Base-by-base conservation (phyloP, 2,888 invertebrate species). In the Acrobasis consociella region DNA sequence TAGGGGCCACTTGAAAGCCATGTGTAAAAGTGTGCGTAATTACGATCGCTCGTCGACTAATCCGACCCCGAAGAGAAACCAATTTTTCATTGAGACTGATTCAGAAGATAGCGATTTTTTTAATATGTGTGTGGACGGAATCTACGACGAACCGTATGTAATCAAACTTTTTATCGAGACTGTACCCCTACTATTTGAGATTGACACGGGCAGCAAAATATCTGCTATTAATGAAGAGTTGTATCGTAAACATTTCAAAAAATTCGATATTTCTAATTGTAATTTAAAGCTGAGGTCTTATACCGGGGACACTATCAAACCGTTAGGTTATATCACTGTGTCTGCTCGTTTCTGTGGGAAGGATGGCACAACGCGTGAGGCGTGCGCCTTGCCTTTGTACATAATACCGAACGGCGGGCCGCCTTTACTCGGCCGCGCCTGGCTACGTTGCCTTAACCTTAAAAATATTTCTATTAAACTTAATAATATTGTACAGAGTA, bases 131-230 rank as follows among this genome's bases (percentile, higher is more conserved):
- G 49, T 49, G 13, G 49, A 49, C 7, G 49, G 49, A 15, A 13
- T 49, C 49, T 9, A 49, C 49, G 53, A 53, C 11, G 37, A 31
- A 13, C 53, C 53, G 31, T 53, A 53, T 53, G 13, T 53, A 31
- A 31, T 22, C 1, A 37, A 53, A 31, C 31, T 53, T 22, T 31
- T n/a, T n/a, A 31, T 53, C 10, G 13, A 53, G 8, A 31, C 8
- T 31, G 37, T 31, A 13, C 22, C n/a, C 1, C 3, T 53, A 8
- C 5, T 31, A 8, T 53, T 53, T 37, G 53, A 53, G 31, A 31
- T 53, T n/a, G 53, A 53, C 8, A 53, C 53, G 2, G 53, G 53
- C 0, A 53, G 53, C 37, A 53, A 53, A 53, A 53, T 53, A 31
- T 53, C 53, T n/a, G 53, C 31, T 1, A 53, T 53, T 11, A 31